Base-by-base conservation (phyloP, 2,797 vertebrate species). In the Sternarchorhynchus goeldii region DNA sequence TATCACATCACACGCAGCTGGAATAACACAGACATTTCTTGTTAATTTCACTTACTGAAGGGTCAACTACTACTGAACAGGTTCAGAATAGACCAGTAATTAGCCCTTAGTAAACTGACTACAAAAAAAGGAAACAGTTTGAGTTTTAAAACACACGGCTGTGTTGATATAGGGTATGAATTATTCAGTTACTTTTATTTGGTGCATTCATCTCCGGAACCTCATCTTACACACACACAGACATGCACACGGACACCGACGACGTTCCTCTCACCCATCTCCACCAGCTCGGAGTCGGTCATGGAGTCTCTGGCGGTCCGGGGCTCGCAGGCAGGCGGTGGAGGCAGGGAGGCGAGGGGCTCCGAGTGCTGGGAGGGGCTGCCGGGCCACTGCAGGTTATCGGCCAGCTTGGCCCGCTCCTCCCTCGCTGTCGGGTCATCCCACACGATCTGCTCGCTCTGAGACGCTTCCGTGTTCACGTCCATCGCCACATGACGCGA, bases 381-480 rank as follows among this genome's bases (percentile, higher is more conserved):
- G 0, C 92, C 91, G 0, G 96, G 97, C 98, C 98, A 99, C 88
- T 97, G 96, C 7, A 97, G 67, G 78, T 97, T 98, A 88, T 96
- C 97, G 56, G 95, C 96, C 39, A 99, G 94, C 86, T 93, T 95
- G n/a, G 97, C 97, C 83, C 98, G 90, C 90, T 99, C 97, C 78
- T 99, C 96, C 60, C 98, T 92, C 0, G 98, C 97, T 0, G 97
- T 99, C 0, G 98, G 98, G 84, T 99, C 98, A 0, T 99, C 98
- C 98, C 98, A 99, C 39, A 98, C 94, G 16, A 99, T 99, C 92
- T 98, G 98, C 59, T 99, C 98, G 6, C 93, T 97, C 87, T 99
- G 98, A 25, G 97, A 99, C 0, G 96, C 96, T 87, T 99, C 97
- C 0, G 97, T 96, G 91, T 99, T 97, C 3, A 92, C 1, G 75